phyloP scores from a whole-genome alignment of 2,797 vertebrate species.

The Leptodactylus fallax region DNA sequence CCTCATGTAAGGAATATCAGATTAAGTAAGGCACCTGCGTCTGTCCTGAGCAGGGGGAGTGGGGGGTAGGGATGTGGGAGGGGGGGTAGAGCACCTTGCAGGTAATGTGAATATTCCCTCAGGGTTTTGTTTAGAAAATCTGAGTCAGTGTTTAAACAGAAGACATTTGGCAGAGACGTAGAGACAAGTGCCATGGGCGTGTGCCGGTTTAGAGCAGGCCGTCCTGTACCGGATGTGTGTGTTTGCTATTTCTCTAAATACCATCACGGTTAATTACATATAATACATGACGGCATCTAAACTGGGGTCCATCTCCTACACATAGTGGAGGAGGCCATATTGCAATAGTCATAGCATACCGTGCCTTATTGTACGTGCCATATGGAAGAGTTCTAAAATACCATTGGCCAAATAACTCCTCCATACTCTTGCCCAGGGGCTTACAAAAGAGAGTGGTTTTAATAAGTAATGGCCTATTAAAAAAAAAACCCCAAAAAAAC shows the following conservation, averaged over 20 bases:
- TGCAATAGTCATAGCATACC: no score
- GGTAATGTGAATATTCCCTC: not conserved
- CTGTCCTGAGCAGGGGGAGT: not conserved
- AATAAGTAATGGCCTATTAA: no score
- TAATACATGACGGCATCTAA: not conserved
- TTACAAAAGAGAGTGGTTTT: no score
- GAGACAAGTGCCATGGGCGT: slow-evolving; percentile 20
- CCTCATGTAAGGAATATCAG: not conserved
- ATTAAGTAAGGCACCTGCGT: not conserved
- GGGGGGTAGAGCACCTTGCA: not conserved
- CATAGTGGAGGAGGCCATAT: no score
- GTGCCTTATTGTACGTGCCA: no score
- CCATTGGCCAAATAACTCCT: no score
- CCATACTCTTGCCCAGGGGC: no score
- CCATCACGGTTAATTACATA: not conserved
- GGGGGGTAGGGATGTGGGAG: no score
- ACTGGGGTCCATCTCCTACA: no score
- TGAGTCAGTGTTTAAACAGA: slow-evolving; percentile 48
- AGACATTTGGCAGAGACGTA: slow-evolving; percentile 37
- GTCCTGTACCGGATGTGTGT: not conserved
- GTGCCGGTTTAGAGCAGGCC: not conserved
- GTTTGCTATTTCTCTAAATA: slow-evolving; percentile 23
- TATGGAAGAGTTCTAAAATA: no score
- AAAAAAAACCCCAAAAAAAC: no score
- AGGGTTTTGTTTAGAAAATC: slow-evolving; percentile 27